Conservation (phyloP, 2,888 invertebrate genomes). For the Nomada ruficornis region DNA sequence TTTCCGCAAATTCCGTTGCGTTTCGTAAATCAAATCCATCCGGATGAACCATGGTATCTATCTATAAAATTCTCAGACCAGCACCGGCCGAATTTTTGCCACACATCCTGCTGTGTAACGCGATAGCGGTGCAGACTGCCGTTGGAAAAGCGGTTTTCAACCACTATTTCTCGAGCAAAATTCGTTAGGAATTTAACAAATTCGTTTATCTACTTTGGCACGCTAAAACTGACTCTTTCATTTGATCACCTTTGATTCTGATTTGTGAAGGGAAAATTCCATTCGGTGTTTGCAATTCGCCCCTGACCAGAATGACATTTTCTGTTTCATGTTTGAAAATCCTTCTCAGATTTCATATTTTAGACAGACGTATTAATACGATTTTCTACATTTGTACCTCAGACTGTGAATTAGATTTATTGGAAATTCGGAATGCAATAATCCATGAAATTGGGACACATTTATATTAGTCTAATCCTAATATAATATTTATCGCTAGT, state of each 20-base stretch:
- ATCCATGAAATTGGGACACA: too few species aligned
- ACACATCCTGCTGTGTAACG: not conserved
- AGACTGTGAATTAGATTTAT: too few species aligned
- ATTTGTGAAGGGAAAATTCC: not conserved
- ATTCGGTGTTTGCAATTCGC: not conserved
- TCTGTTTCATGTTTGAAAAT: too few species aligned
- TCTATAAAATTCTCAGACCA: conserved; percentile 1
- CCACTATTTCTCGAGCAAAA: not conserved
- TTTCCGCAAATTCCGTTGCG: conserved; percentile 9
- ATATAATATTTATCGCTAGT: too few species aligned
- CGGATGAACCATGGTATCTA: conserved; percentile 19
- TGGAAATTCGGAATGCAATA: too few species aligned
- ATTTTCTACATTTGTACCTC: too few species aligned
- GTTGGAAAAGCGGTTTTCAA: conserved; percentile 5
- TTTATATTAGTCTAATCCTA: too few species aligned
- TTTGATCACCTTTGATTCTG: not conserved
- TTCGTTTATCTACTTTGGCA: not conserved
- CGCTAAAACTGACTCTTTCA: not conserved
- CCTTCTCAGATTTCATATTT: too few species aligned
- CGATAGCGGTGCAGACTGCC: not conserved
- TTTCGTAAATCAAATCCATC: conserved; percentile 35
- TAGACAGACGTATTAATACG: too few species aligned
- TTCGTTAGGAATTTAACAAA: not conserved
- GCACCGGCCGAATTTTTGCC: conserved; percentile 11
- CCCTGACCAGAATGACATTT: too few species aligned